Evolutionary conservation across 53 echinoderm and acorn worm species (phyloP).

Genomic region (Arbacia lixula): DNA sequence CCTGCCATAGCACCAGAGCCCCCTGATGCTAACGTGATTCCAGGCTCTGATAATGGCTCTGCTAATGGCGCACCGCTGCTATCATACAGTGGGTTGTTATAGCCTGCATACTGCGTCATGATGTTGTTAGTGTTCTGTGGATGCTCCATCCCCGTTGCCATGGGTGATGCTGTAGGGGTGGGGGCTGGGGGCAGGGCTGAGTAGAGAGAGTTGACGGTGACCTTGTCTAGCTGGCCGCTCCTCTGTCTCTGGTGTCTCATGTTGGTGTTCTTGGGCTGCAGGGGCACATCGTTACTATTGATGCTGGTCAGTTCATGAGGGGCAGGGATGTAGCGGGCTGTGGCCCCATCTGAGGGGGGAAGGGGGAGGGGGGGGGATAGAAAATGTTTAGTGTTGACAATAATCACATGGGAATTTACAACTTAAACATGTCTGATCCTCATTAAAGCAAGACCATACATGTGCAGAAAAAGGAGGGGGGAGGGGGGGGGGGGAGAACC

Average conservation of each 20-base stretch:
- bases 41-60: background rate
- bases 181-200: constrained; percentile 8
- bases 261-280: constrained; percentile 55
- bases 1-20: background rate
- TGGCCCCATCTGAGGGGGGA: constrained; percentile 1
- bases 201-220: constrained; percentile 51
- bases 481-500: too few species aligned
- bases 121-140: constrained; percentile 47
- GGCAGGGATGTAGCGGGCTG: constrained; percentile 40
- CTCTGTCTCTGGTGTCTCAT: constrained; percentile 43
- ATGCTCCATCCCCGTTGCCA: background rate
- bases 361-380: too few species aligned
- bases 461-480: too few species aligned
- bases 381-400: too few species aligned
- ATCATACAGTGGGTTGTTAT: constrained; percentile 65
- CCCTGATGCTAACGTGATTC: background rate
- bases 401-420: too few species aligned
- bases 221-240: constrained; percentile 50
- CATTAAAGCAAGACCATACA: too few species aligned
- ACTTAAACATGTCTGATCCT: too few species aligned
- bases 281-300: constrained; percentile 53
- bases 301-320: constrained; percentile 44
- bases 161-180: constrained; percentile 9
- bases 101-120: constrained; percentile 60
- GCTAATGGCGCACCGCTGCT: background rate